Percentiles rank a stretch among this genome's conserved stretches.
These are phyloP conservation scores for Thalassophryne amazonica DNA, from an alignment of 2,797 vertebrate species.

Conservation along the genomic window DNA sequence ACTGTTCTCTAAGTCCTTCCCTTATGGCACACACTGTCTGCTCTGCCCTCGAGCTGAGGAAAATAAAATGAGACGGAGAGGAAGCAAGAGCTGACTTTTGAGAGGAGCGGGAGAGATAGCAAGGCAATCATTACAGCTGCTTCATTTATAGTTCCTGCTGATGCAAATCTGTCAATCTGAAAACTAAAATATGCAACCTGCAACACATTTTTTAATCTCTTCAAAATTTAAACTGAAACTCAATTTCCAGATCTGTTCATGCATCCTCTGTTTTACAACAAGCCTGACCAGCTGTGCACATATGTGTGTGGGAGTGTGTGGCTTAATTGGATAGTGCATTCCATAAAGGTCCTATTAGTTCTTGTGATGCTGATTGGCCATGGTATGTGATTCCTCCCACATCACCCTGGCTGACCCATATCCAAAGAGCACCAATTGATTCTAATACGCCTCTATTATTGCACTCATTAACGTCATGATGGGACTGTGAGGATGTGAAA, in stretches of 20 bases:
- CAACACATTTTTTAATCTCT: neutral
- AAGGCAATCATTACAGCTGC: neutral
- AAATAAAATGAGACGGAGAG: constrained; percentile 33
- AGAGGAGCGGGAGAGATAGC: neutral
- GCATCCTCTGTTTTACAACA: constrained; percentile 48
- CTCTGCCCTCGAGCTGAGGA: constrained; percentile 39
- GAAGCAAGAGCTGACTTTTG: constrained; percentile 21
- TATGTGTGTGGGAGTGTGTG: constrained; percentile 44
- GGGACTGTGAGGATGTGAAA: constrained; percentile 50
- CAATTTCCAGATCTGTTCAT: neutral
- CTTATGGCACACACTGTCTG: constrained; percentile 42
- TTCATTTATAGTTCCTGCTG: constrained; percentile 13
- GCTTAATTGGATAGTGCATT: constrained; percentile 63
- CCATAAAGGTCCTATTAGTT: constrained; percentile 61
- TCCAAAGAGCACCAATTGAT: constrained; percentile 72
- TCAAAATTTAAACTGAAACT: constrained; percentile 13
- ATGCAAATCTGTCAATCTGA: constrained; percentile 13
- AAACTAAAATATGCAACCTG: constrained; percentile 1
- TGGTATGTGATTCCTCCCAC: constrained; percentile 10
- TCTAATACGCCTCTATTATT: constrained; percentile 64
- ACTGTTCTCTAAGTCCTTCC: constrained; percentile 38
- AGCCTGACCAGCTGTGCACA: constrained; percentile 14
- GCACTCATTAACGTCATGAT: constrained; percentile 70
- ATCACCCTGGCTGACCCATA: constrained; percentile 44
- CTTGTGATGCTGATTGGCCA: constrained; percentile 39